Evolutionary conservation across 2,113 vertebrate genomes (phyloP).

Genomic region (Odocoileus virginianus): DNA sequence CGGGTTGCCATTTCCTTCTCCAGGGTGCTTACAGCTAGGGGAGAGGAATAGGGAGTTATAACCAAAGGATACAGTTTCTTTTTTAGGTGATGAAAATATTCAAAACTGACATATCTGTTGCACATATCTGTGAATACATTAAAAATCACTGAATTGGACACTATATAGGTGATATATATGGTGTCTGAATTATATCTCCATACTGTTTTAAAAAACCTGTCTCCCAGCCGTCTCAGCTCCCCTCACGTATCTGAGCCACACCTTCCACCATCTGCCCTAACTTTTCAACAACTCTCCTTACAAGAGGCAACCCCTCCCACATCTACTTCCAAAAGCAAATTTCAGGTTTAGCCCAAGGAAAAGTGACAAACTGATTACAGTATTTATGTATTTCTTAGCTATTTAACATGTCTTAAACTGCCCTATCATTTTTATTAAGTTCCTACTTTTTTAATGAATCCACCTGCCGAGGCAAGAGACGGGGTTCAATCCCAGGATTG

Average conservation of each 20-base stretch:
- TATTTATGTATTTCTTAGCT: not conserved
- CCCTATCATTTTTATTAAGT: not conserved
- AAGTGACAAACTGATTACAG: not conserved
- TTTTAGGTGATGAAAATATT: not conserved
- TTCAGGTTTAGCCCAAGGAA: not conserved
- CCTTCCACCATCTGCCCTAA: not conserved
- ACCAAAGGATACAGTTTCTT: not conserved
- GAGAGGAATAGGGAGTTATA: not conserved
- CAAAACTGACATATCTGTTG: not conserved
- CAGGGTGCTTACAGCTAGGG: not conserved
- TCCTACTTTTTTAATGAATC: not conserved
- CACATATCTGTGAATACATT: not conserved
- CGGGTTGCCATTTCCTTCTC: not conserved
- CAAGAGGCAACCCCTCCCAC: not conserved
- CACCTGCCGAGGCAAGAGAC: not conserved
- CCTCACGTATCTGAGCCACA: not conserved
- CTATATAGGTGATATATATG: not conserved
- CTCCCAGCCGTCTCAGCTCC: not conserved
- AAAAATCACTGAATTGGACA: not conserved
- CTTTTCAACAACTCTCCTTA: not conserved
- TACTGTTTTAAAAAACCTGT: not conserved
- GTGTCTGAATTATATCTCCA: not conserved
- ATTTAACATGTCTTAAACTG: not conserved
- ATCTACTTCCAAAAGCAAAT: constrained; percentile 10
- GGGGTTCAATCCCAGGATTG: not conserved